These are phyloP conservation scores for Willowsia nigromaculata DNA, from an alignment of 2,888 invertebrate species.

Conservation along the genomic window DNA sequence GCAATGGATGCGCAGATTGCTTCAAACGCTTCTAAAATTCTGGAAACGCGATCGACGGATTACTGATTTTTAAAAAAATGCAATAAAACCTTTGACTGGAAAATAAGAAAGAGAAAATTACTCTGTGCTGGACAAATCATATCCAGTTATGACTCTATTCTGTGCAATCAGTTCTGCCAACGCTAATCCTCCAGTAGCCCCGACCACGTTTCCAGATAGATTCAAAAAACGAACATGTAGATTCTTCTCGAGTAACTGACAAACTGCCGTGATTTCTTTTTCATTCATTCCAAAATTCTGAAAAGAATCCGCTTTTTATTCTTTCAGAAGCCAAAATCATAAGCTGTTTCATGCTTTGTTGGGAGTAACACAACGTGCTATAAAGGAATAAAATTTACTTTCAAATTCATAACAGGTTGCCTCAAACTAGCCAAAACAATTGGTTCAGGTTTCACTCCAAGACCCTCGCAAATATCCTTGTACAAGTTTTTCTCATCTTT, in stretches of 20 bases:
- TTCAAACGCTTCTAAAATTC: constrained; percentile 63
- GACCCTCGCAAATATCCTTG: constrained; percentile 80
- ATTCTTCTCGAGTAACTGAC: constrained; percentile 80
- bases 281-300: constrained; percentile 70
- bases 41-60: neutral
- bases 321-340: neutral
- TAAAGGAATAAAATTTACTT: constrained; percentile 62
- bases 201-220: constrained; percentile 77
- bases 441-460: constrained; percentile 80
- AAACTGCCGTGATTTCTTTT: constrained; percentile 79
- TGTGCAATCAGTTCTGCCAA: constrained; percentile 74
- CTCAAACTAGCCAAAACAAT: constrained; percentile 64
- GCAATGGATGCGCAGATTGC: constrained; percentile 54
- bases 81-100: neutral
- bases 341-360: too few species aligned
- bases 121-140: constrained; percentile 70
- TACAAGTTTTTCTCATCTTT: constrained; percentile 80
- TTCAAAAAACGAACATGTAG: constrained; percentile 79
- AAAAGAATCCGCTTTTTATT: neutral
- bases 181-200: constrained; percentile 71
- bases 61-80: neutral
- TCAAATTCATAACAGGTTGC: constrained; percentile 64
- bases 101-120: neutral
- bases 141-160: constrained; percentile 66
- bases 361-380: neutral